phyloP scores from a whole-genome alignment of 64 coral and sea anemone genomes.

The Montipora sp. region DNA sequence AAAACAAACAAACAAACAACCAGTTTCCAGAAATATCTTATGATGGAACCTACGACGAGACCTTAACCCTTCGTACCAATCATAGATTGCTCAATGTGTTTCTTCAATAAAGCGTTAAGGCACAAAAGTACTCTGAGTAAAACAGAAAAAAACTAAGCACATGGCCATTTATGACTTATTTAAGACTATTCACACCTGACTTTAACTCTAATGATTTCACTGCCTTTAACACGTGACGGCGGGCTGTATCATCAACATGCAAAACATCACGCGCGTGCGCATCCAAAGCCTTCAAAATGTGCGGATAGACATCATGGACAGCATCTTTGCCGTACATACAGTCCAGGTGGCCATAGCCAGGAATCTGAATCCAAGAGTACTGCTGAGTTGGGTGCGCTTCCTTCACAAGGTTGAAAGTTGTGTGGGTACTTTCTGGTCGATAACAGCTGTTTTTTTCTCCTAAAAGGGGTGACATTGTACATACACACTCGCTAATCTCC shows the following conservation, averaged over 20 bases:
- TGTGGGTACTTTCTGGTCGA: slow-evolving; percentile 20
- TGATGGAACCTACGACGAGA: no score
- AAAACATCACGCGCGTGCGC: slow-evolving; percentile 8
- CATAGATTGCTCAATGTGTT: not conserved
- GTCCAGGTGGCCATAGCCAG: slow-evolving; percentile 67
- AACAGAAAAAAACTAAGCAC: not conserved
- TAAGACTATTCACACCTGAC: not conserved
- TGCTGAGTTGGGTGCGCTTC: slow-evolving; percentile 51
- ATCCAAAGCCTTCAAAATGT: slow-evolving; percentile 57
- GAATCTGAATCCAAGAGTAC: slow-evolving; percentile 46
- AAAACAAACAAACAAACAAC: no score
- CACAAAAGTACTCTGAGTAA: not conserved
- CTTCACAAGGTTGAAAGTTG: slow-evolving; percentile 34
- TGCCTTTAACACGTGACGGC: not conserved
- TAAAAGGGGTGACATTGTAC: not conserved
- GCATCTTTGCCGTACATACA: slow-evolving; percentile 67
- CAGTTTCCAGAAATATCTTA: no score
- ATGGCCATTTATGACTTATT: not conserved
- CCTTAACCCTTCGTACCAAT: not conserved
- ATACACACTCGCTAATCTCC: not conserved
- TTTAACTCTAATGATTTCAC: not conserved
- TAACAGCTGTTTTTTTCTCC: slow-evolving; percentile 60
- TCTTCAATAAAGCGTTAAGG: not conserved
- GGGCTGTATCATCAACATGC: slow-evolving; percentile 4
- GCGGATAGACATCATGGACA: slow-evolving; percentile 58